Evolutionary conservation across 2,888 invertebrate genomes (phyloP), one percentile per base, ranked within the genome.

Genomic region (Doris montereyensis): DNA sequence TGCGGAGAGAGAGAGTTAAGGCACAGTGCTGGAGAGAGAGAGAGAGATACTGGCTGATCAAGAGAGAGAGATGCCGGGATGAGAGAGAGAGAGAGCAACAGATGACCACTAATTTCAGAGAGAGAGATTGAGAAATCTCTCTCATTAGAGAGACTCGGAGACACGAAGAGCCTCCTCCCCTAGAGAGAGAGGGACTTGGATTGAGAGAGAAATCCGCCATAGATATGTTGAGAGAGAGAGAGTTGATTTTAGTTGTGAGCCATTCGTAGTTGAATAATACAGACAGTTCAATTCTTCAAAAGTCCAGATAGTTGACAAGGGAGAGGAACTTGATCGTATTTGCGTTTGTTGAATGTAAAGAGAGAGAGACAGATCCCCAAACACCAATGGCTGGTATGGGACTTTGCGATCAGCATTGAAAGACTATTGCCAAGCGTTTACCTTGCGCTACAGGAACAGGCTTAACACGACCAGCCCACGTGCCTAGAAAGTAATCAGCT

Each of bases 231-330:
- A 91, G 77, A 0, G 90, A 89, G 24, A 91, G 81, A 0, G 90
- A 89, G 77, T 87, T 89, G 10, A 88, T 88, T 81, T 90, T 91
- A 83, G 86, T 88, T 84, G 89, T 89, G 68, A 91, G 80, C 90
- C 90, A 91, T 73, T 90, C 89, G 79, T 90, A 91, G 81, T 88
- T 89, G 82, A 91, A 91, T 32, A 90, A 83, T 3, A 90, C 89
- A 13, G 86, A 80, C n/a, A 91, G 81, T 88, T 89, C 82, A 91
- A 91, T 32, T 89, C 83, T 3, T 89, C 89, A 13, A 86, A 80
- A 90, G 81, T n/a, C 89, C 90, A 0, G 89, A 85, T 3, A 88
- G 83, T 74, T 84, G 86, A 71, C 91, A 84, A 81, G 90, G 90
- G 3, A 87, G 83, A 4, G 91, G 91, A 2, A 91, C 88, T 75